Percentiles rank a stretch among this genome's conserved stretches.
phyloP scores from a whole-genome alignment of 2,888 invertebrate genomes.

The Drosophila ustulata region DNA sequence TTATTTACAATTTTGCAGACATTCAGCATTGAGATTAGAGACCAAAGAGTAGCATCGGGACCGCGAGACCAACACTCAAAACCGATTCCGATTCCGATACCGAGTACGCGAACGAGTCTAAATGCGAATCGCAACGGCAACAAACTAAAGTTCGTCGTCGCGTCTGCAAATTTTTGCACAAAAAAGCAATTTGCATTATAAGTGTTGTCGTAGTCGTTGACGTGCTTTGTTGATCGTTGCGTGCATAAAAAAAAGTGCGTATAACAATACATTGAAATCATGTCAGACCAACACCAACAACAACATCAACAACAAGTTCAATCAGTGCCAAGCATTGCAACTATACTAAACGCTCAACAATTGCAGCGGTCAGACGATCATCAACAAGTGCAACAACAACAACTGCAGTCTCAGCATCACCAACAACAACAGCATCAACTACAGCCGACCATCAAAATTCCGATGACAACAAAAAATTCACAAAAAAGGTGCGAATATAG shows the following conservation, averaged over 20 bases:
- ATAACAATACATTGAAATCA: conserved; percentile 42
- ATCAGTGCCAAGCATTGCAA: conserved; percentile 36
- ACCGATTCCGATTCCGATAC: not conserved
- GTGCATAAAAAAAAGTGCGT: conserved; percentile 46
- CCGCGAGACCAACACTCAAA: conserved; percentile 5
- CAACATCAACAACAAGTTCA: conserved; percentile 38
- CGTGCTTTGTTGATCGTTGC: conserved; percentile 2
- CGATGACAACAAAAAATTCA: conserved; percentile 37
- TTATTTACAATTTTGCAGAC: conserved; percentile 30
- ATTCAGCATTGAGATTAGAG: conserved; percentile 27
- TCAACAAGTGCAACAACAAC: conserved; percentile 6
- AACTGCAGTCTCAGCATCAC: conserved; percentile 27
- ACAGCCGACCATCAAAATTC: conserved; percentile 27
- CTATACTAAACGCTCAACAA: conserved; percentile 21
- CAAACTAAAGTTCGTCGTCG: conserved; percentile 27
- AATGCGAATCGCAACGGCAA: conserved; percentile 25
- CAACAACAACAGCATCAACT: conserved; percentile 16
- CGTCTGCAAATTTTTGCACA: conserved; percentile 45
- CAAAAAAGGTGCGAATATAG: conserved; percentile 58
- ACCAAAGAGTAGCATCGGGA: conserved; percentile 16
- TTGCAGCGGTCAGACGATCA: conserved; percentile 38
- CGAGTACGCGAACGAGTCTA: conserved; percentile 14
- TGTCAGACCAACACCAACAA: conserved; percentile 35
- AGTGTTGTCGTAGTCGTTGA: conserved; percentile 5
- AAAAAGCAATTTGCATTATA: conserved; percentile 53